Evolutionary conservation across 1,140 invertebrate genomes (phyloP).

Genomic region (Calephelis virginiensis): DNA sequence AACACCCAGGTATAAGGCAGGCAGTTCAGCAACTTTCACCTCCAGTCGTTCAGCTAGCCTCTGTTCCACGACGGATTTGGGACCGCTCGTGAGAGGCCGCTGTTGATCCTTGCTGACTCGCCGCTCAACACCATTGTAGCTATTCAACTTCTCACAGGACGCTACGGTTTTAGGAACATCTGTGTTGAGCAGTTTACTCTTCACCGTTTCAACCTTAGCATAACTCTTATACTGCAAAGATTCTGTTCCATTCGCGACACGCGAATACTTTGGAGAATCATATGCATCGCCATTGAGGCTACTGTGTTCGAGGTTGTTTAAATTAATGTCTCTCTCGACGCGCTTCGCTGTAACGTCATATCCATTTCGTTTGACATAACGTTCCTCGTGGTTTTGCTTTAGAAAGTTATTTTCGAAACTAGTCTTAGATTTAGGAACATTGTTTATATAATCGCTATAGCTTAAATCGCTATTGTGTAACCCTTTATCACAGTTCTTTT

Average conservation of each 20-base stretch:
- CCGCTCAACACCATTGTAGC: slow-evolving; percentile 49
- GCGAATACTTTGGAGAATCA: slow-evolving; percentile 75
- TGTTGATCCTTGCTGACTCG: slow-evolving; percentile 54
- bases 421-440: slow-evolving; percentile 77
- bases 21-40: slow-evolving; percentile 79
- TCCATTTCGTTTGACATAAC: slow-evolving; percentile 66
- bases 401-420: slow-evolving; percentile 75
- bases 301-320: slow-evolving; percentile 66
- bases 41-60: slow-evolving; percentile 62
- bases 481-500: slow-evolving; percentile 74
- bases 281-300: slow-evolving; percentile 64
- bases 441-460: slow-evolving; percentile 69
- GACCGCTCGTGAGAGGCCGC: slow-evolving; percentile 63
- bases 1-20: slow-evolving; percentile 81
- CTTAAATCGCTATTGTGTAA: slow-evolving; percentile 69
- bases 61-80: slow-evolving; percentile 63
- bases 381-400: slow-evolving; percentile 65
- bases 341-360: slow-evolving; percentile 60
- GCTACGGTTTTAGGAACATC: slow-evolving; percentile 70
- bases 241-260: slow-evolving; percentile 69
- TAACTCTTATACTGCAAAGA: slow-evolving; percentile 71
- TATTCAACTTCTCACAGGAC: slow-evolving; percentile 68
- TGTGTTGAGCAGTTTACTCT: slow-evolving; percentile 69
- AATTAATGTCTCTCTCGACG: slow-evolving; percentile 61
- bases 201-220: slow-evolving; percentile 69